phyloP scores from a whole-genome alignment of 1,140 invertebrate genomes.

The Lanistes nyassanus region DNA sequence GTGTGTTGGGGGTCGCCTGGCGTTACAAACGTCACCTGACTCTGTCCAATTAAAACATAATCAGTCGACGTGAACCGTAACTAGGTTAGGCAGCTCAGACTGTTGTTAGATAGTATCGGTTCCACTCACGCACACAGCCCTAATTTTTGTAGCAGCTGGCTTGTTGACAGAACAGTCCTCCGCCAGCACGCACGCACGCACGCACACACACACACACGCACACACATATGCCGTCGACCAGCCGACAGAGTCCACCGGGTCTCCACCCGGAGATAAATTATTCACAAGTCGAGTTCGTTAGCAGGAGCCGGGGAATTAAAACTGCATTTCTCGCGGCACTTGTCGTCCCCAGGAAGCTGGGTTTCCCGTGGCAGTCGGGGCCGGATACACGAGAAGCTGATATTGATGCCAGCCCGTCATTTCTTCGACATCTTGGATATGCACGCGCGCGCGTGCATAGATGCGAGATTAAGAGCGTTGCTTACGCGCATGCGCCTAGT shows the following conservation, averaged over 20 bases:
- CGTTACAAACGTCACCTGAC: background rate
- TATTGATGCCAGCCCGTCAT: too few relatives aligned
- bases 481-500: too few relatives aligned
- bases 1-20: background rate
- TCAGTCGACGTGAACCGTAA: background rate
- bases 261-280: background rate
- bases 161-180: background rate
- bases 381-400: background rate
- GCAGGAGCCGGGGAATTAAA: background rate
- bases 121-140: background rate
- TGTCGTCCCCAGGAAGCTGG: background rate
- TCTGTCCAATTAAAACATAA: background rate
- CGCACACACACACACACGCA: constrained; percentile 17
- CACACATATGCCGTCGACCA: constrained; percentile 2
- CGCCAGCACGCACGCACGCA: constrained; percentile 9
- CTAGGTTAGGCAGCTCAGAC: background rate
- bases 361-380: too few relatives aligned
- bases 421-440: too few relatives aligned
- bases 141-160: background rate
- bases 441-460: too few relatives aligned
- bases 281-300: background rate
- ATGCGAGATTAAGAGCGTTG: too few relatives aligned
- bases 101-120: background rate
- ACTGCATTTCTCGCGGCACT: background rate
- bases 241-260: background rate